phyloP scores from a whole-genome alignment of 1,140 invertebrate genomes.

The Camponotus vicinus region DNA sequence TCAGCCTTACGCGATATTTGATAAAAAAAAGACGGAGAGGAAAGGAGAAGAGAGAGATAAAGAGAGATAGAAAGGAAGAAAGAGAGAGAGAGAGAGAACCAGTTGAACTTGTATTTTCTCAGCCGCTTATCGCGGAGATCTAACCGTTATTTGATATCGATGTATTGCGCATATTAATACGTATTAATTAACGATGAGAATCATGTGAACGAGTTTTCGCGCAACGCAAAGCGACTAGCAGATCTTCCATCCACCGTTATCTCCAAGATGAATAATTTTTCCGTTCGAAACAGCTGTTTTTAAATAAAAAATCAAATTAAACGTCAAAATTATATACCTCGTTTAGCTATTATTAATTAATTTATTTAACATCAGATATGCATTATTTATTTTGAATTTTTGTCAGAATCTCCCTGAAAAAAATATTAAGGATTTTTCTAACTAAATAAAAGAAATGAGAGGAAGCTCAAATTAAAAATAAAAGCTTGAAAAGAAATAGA shows the following conservation, averaged over 20 bases:
- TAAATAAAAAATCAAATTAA: background rate
- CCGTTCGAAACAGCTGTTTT: too few relatives aligned
- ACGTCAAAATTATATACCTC: background rate
- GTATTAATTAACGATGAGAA: conserved; percentile 44
- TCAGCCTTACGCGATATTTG: conserved; percentile 37
- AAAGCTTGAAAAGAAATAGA: background rate
- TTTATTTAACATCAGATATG: background rate
- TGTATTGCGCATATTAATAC: conserved; percentile 23
- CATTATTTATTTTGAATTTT: too few relatives aligned
- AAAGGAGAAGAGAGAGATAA: background rate
- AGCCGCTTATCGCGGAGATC: conserved; percentile 34
- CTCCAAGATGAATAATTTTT: too few relatives aligned
- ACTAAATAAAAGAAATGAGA: background rate
- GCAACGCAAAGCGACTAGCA: conserved; percentile 32
- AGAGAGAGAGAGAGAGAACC: conserved; percentile 10
- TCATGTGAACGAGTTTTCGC: conserved; percentile 39
- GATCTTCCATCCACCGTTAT: conserved; percentile 2
- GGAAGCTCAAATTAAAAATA: background rate
- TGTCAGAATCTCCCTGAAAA: too few relatives aligned
- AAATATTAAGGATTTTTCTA: background rate
- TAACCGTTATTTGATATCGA: conserved; percentile 58
- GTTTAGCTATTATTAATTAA: conserved; percentile 16
- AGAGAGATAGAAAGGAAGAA: too few relatives aligned
- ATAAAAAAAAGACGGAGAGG: background rate
- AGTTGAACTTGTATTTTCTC: conserved; percentile 54